Conservation (phyloP, 2,888 invertebrate genomes). For the Phyllotreta cruciferae region DNA sequence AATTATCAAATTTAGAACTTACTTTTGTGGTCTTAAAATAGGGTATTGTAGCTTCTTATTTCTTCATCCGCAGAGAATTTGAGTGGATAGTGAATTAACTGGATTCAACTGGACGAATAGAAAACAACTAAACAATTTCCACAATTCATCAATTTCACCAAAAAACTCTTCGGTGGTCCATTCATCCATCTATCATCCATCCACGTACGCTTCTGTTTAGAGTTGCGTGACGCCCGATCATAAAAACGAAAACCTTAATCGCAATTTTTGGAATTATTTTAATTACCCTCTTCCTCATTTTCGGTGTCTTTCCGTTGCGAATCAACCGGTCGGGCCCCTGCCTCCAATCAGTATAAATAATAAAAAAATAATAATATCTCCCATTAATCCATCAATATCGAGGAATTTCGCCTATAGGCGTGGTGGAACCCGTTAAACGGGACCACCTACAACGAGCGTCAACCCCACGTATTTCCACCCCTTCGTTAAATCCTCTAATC, state of each 20-base stretch:
- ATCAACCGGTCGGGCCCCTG: constrained; percentile 15
- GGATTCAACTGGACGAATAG: too few relatives aligned
- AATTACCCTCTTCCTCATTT: constrained; percentile 25
- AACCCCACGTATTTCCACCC: constrained; percentile 40
- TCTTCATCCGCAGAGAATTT: too few relatives aligned
- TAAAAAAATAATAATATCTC: constrained; percentile 35
- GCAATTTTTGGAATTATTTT: constrained; percentile 31
- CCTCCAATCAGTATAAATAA: constrained; percentile 34
- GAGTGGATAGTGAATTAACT: too few relatives aligned
- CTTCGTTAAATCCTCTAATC: constrained; percentile 36
- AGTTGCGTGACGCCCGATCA: constrained; percentile 25
- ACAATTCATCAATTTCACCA: too few relatives aligned
- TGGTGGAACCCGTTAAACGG: constrained; percentile 49
- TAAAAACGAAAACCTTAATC: constrained; percentile 21
- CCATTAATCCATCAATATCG: constrained; percentile 53
- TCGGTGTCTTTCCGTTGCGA: constrained; percentile 24
- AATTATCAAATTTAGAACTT: too few relatives aligned
- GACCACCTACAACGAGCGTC: constrained; percentile 53
- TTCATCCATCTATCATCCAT: constrained; percentile 18
- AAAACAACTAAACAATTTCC: too few relatives aligned
- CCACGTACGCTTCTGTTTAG: constrained; percentile 27
- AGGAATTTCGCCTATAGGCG: constrained; percentile 50
- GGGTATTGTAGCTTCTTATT: too few relatives aligned
- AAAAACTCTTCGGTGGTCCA: constrained; percentile 21
- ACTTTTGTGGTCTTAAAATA: too few relatives aligned